A percentile compares a stretch with the other conserved stretches of the same genome.
These are phyloP conservation scores for Sarcophaga subvicina DNA, from an alignment of 2,888 invertebrate species.

Conservation along the genomic window DNA sequence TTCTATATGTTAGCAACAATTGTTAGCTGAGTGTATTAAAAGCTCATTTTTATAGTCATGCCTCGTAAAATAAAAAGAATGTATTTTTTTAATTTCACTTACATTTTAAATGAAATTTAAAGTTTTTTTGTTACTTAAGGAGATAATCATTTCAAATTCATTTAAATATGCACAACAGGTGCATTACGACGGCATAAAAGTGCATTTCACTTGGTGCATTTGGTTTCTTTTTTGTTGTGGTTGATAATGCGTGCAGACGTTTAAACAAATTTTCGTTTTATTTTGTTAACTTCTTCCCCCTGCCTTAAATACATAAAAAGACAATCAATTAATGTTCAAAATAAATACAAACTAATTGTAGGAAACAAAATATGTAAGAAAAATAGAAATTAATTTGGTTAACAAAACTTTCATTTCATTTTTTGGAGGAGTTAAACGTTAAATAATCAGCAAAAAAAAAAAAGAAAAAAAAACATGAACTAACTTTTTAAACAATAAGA, in stretches of 20 bases:
- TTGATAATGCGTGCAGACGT: slow-evolving; percentile 27
- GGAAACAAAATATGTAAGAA: slow-evolving; percentile 47
- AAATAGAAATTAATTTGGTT: slow-evolving; percentile 13
- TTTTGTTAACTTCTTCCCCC: not conserved
- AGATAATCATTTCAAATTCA: not conserved
- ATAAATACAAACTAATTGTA: slow-evolving; percentile 24
- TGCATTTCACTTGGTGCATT: slow-evolving; percentile 44
- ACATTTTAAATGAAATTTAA: no score
- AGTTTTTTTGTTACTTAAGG: no score
- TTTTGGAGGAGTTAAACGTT: slow-evolving; percentile 40
- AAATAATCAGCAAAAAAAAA: slow-evolving; percentile 30
- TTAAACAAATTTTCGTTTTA: no score
- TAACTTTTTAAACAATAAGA: slow-evolving; percentile 24
- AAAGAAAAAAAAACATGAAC: slow-evolving; percentile 21
- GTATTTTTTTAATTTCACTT: no score
- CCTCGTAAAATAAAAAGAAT: no score
- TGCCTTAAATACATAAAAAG: not conserved
- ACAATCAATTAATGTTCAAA: slow-evolving; percentile 27
- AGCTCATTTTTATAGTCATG: no score
- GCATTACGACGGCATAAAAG: slow-evolving; percentile 15
- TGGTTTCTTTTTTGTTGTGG: not conserved
- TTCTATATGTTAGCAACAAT: no score
- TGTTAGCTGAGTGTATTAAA: no score
- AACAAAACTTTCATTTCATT: slow-evolving; percentile 55
- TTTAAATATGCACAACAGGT: not conserved